Conservation (phyloP, 2,113 vertebrate species). For the Platichthys stellatus region DNA sequence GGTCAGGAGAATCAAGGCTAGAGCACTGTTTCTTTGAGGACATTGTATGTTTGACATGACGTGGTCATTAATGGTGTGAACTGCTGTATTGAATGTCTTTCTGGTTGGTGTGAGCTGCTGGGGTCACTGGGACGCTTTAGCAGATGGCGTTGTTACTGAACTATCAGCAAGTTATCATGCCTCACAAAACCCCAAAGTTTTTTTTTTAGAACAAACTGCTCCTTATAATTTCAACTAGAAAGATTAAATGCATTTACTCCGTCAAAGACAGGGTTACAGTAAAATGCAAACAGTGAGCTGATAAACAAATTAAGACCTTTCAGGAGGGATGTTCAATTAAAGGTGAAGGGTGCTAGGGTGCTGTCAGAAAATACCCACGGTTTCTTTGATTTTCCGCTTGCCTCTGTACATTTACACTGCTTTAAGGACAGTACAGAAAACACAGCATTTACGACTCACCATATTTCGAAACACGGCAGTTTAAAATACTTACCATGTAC, state of each 20-base stretch:
- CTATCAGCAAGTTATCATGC: conserved; percentile 36
- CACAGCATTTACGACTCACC: conserved; percentile 49
- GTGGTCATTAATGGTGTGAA: conserved; percentile 32
- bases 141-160: conserved; percentile 39
- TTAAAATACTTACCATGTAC: conserved; percentile 32
- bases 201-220: conserved; percentile 55
- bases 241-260: conserved; percentile 74
- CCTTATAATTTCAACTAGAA: conserved; percentile 66
- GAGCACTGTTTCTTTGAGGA: conserved; percentile 28
- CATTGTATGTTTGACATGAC: conserved; percentile 50
- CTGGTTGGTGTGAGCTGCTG: conserved; percentile 5
- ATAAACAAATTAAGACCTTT: conserved; percentile 63
- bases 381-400: conserved; percentile 57
- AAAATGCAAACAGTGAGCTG: conserved; percentile 55
- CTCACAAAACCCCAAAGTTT: conserved; percentile 44
- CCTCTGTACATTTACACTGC: conserved; percentile 62
- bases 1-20: conserved; percentile 48
- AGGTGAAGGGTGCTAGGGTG: conserved; percentile 50
- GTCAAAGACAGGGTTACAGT: conserved; percentile 61
- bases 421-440: conserved; percentile 59
- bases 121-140: conserved; percentile 18
- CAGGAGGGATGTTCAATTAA: conserved; percentile 50
- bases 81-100: conserved; percentile 30
- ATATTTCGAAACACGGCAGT: conserved; percentile 21
- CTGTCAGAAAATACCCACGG: conserved; percentile 63